phyloP scores from a whole-genome alignment of 1,140 invertebrate species.

The Scaptomyza graminum region DNA sequence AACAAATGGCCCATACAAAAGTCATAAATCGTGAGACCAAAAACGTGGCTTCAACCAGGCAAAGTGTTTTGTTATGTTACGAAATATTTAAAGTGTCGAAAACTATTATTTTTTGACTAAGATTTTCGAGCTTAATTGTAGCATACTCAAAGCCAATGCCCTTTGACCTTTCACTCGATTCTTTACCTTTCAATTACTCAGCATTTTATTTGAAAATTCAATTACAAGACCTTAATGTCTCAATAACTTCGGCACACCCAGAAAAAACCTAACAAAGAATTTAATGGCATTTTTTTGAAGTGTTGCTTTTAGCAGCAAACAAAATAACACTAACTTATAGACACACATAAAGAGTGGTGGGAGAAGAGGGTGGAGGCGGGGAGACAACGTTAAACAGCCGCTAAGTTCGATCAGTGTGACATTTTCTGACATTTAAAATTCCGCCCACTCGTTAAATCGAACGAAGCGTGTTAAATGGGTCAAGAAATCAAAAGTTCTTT shows the following conservation, averaged over 20 bases:
- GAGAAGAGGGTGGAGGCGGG: no score
- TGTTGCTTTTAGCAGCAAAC: constrained; percentile 11
- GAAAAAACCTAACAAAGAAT: constrained; percentile 28
- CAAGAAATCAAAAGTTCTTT: constrained; percentile 57
- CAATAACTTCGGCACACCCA: constrained; percentile 25
- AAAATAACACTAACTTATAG: constrained; percentile 3
- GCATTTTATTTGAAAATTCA: constrained; percentile 18
- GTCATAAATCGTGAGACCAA: not conserved
- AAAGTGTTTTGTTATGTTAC: no score
- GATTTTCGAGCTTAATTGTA: no score
- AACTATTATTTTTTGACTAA: no score
- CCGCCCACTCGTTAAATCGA: constrained; percentile 33
- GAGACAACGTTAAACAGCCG: constrained; percentile 33
- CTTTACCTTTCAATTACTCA: constrained; percentile 12
- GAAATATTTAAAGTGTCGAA: no score
- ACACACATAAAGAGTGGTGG: constrained; percentile 14
- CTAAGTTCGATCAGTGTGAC: constrained; percentile 48
- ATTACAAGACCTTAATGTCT: constrained; percentile 35
- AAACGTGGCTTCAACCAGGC: not conserved
- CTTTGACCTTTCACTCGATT: constrained; percentile 10
- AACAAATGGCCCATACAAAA: not conserved
- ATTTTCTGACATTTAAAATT: constrained; percentile 56
- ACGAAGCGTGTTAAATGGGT: constrained; percentile 32
- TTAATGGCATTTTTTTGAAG: constrained; percentile 33
- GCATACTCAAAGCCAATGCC: not conserved